Conservation (phyloP, 2,888 invertebrate species). For the Tholera decimalis region DNA sequence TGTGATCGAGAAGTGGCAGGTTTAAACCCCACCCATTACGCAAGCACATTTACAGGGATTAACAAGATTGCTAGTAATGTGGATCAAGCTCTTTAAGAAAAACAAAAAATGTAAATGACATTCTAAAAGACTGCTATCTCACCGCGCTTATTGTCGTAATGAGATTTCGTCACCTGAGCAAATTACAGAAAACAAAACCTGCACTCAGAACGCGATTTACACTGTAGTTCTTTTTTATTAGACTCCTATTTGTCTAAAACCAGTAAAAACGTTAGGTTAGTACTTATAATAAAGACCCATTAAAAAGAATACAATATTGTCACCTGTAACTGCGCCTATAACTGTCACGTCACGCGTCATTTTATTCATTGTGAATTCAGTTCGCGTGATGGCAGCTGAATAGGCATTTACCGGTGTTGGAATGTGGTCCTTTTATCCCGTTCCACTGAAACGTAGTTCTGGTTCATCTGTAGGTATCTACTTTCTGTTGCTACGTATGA, state of each 20-base stretch:
- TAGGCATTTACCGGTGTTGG: slow-evolving; percentile 20
- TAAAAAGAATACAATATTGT: slow-evolving; percentile 6
- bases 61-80: too few relatives aligned
- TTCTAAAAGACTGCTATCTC: too few relatives aligned
- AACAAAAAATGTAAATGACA: too few relatives aligned
- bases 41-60: too few relatives aligned
- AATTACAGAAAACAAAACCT: too few relatives aligned
- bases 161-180: too few relatives aligned
- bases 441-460: slow-evolving; percentile 7
- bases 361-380: slow-evolving; percentile 44
- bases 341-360: not conserved
- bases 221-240: too few relatives aligned
- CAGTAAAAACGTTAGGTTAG: not conserved
- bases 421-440: slow-evolving; percentile 33
- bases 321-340: slow-evolving; percentile 11
- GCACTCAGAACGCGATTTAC: too few relatives aligned
- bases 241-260: not conserved
- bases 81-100: too few relatives aligned
- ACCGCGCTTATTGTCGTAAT: too few relatives aligned
- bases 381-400: slow-evolving; percentile 18
- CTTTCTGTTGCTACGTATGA: not conserved
- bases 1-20: too few relatives aligned
- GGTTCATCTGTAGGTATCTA: not conserved
- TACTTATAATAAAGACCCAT: not conserved
- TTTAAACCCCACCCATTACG: too few relatives aligned